Base-by-base conservation (phyloP, 2,888 invertebrate genomes). In the Achlya flavicornis region DNA sequence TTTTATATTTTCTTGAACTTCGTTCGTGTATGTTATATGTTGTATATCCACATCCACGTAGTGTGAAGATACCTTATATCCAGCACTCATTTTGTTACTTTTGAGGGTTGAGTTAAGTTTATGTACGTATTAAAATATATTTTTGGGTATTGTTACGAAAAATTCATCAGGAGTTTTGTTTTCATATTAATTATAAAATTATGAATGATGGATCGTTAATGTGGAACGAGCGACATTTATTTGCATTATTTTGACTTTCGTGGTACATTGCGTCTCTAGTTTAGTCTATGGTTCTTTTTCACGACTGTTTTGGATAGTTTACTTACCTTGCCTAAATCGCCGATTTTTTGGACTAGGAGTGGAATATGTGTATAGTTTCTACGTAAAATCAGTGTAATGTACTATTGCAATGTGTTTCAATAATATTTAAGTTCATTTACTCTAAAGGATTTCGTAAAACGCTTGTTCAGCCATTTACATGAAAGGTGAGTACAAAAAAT, bases 221-320 rank as follows among this genome's bases (percentile, higher is more conserved):
- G 11, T 41, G 12, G 12, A 41, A 10, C 11, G 35, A 35, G 35
- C 35, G 7, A 35, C 7, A 35, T 35, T 64, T 68, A 65, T 68
- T 66, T 66, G 65, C 66, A 68, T 71, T 71, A 65, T 66, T 71
- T 71, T 71, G 69, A 72, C 75, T 76, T 73, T 70, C 75, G 70
- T 74, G 70, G 74, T 75, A 72, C 72, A 74, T 73, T 74, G 70
- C 70, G 72, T 76, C 74, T 81, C 77, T 81, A 76, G 79, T 81
- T 59, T 59, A 43, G 82, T 93, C 92, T 91, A 91, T 93, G 92
- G 86, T 86, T 81, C 88, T 90, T 93, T 93, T 93, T 93, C 93
- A 93, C 90, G 93, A 93, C 93, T 93, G 93, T 93, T 93, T 93
- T 93, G 93, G 88, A 91, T 92, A 92, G 91, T 92, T 92, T 91